Evolutionary conservation across 2,797 vertebrate genomes (phyloP).

Genomic region (Galago senegalensis): DNA sequence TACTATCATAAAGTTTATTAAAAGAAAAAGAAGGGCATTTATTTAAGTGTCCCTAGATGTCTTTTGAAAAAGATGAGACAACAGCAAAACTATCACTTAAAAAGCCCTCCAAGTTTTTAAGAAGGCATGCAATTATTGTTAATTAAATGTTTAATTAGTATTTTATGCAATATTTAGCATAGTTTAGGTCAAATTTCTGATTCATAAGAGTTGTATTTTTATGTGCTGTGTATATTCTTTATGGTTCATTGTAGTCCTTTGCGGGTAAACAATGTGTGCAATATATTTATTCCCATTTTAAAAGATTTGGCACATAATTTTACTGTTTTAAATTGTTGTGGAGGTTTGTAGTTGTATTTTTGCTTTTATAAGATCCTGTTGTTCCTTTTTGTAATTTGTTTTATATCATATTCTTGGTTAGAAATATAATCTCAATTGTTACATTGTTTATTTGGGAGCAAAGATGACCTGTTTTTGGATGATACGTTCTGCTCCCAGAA

Average conservation of each 20-base stretch:
- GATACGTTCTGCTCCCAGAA: background rate
- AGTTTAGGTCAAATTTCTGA: slow-evolving; percentile 55
- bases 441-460: background rate
- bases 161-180: slow-evolving; percentile 55
- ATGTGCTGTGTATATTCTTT: slow-evolving; percentile 41
- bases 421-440: slow-evolving; percentile 22
- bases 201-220: slow-evolving; percentile 55
- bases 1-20: slow-evolving; percentile 14
- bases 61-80: slow-evolving; percentile 9
- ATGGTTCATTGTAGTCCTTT: background rate
- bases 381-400: slow-evolving; percentile 41
- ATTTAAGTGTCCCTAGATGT: background rate
- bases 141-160: slow-evolving; percentile 66
- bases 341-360: slow-evolving; percentile 9
- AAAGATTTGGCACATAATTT: slow-evolving; percentile 48
- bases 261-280: slow-evolving; percentile 30
- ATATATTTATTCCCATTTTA: slow-evolving; percentile 51
- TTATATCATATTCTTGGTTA: slow-evolving; percentile 38
- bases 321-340: slow-evolving; percentile 59
- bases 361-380: slow-evolving; percentile 23
- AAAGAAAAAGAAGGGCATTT: slow-evolving; percentile 41
- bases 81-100: slow-evolving; percentile 34
- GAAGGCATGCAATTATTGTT: background rate
- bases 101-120: slow-evolving; percentile 31
- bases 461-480: slow-evolving; percentile 30